phyloP scores from a whole-genome alignment of 2,888 invertebrate species.

The Alcis repandata region DNA sequence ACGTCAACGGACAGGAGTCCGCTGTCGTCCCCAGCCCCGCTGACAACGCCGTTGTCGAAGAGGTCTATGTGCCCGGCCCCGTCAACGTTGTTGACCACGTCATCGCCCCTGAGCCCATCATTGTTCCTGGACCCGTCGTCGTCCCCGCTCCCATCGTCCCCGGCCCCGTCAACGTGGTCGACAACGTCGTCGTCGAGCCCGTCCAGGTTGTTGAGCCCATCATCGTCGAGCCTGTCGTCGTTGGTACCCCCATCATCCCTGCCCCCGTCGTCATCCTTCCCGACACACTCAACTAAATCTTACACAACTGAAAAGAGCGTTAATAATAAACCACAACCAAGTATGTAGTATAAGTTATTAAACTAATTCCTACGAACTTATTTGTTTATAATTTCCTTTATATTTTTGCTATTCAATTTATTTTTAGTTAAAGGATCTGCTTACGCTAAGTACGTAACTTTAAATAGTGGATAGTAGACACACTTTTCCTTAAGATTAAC shows the following conservation, averaged over 20 bases:
- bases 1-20: conserved; percentile 37
- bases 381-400: not conserved
- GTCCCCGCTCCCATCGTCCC: conserved; percentile 23
- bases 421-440: too few relatives aligned
- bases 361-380: not conserved
- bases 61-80: conserved; percentile 43
- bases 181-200: conserved; percentile 43
- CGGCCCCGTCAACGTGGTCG: conserved; percentile 35
- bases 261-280: conserved; percentile 48
- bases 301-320: not conserved
- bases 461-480: too few relatives aligned
- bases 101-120: conserved; percentile 35
- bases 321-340: not conserved
- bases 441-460: too few relatives aligned
- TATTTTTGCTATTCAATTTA: too few relatives aligned
- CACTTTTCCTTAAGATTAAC: too few relatives aligned
- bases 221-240: conserved; percentile 35
- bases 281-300: conserved; percentile 48
- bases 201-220: conserved; percentile 44
- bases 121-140: conserved; percentile 32
- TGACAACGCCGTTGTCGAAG: conserved; percentile 35
- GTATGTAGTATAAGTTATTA: conserved; percentile 1
- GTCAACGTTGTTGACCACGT: conserved; percentile 44
- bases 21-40: conserved; percentile 47
- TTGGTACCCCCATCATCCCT: conserved; percentile 38